Evolutionary conservation across 2,113 vertebrate genomes (phyloP).

Genomic region (Corydoras maculifer): DNA sequence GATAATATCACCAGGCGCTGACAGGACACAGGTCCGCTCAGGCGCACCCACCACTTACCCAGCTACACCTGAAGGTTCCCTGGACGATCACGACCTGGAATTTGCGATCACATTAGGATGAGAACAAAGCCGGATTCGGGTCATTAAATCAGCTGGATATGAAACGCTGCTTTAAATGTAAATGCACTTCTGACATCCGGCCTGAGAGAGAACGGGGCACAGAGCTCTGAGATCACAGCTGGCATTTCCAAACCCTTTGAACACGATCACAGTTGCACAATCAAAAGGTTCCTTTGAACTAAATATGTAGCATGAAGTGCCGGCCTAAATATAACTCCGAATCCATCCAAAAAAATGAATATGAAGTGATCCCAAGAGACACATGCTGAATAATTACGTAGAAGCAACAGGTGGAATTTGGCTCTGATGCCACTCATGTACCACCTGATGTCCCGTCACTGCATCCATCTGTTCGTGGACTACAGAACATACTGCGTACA

Average conservation of each 20-base stretch:
- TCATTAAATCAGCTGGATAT: neutral
- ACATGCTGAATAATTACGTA: too few relatives aligned
- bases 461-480: too few relatives aligned
- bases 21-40: slow-evolving; percentile 42
- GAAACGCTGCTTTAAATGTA: slow-evolving; percentile 4
- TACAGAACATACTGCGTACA: too few relatives aligned
- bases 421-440: too few relatives aligned
- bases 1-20: slow-evolving; percentile 57
- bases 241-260: slow-evolving; percentile 21
- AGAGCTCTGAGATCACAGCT: neutral
- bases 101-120: too few relatives aligned
- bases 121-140: neutral
- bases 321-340: too few relatives aligned
- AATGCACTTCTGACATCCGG: slow-evolving; percentile 9
- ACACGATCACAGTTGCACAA: slow-evolving; percentile 1
- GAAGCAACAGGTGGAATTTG: too few relatives aligned
- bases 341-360: too few relatives aligned
- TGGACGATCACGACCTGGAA: too few relatives aligned
- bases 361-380: too few relatives aligned
- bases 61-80: neutral
- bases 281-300: slow-evolving; percentile 1
- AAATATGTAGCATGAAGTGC: neutral
- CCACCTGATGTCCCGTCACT: too few relatives aligned
- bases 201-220: neutral
- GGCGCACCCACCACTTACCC: neutral